phyloP scores from a whole-genome alignment of 2,113 vertebrate genomes.

The Aptenodytes forsteri region DNA sequence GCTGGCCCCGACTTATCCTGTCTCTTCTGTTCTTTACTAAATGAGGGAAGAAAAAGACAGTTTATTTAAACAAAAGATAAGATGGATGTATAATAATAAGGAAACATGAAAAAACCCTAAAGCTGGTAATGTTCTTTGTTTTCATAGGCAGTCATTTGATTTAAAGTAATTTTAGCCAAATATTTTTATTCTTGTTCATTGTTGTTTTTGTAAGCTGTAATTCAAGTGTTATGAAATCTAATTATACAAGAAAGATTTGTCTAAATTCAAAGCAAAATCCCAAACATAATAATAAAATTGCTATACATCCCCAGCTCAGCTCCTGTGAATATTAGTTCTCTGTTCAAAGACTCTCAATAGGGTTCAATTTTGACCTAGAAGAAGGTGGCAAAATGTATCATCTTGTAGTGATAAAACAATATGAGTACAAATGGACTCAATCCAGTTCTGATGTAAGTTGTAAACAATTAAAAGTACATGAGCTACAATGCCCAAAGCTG shows the following conservation, averaged over 20 bases:
- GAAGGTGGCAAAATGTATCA: conserved; percentile 77
- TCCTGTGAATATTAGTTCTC: conserved; percentile 73
- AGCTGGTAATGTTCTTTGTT: conserved; percentile 47
- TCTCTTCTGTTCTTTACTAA: conserved; percentile 38
- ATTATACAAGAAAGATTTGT: conserved; percentile 72
- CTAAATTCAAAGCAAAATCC: conserved; percentile 75
- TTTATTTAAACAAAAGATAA: conserved; percentile 57
- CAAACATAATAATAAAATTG: conserved; percentile 74
- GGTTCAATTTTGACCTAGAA: conserved; percentile 74
- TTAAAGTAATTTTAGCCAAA: conserved; percentile 65
- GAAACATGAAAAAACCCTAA: conserved; percentile 2
- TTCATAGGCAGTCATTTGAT: conserved; percentile 49
- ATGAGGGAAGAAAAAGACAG: conserved; percentile 6
- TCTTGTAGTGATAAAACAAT: conserved; percentile 64
- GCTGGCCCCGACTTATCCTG: neutral
- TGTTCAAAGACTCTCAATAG: conserved; percentile 71
- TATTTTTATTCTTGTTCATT: conserved; percentile 59
- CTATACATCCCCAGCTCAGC: conserved; percentile 68
- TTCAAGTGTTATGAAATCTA: conserved; percentile 70
- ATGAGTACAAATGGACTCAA: conserved; percentile 68
- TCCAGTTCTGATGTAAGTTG: conserved; percentile 69
- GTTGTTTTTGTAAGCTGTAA: conserved; percentile 65
- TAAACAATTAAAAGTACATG: conserved; percentile 78
- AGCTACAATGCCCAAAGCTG: conserved; percentile 69
- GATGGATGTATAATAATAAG: conserved; percentile 49